Conservation (phyloP, 2,797 vertebrate genomes). For the Hyperoplus immaculatus region DNA sequence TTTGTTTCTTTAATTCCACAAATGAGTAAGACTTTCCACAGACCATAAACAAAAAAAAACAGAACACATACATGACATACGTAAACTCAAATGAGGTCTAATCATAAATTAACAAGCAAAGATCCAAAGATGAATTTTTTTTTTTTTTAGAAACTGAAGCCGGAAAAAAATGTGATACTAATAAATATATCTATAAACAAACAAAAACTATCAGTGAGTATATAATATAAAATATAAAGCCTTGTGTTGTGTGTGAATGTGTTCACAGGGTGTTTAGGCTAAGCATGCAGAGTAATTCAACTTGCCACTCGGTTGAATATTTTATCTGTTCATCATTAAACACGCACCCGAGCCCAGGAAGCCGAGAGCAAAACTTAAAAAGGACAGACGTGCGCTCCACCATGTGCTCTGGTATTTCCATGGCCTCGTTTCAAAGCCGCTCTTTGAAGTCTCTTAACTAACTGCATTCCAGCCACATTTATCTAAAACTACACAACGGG, state of each 20-base stretch:
- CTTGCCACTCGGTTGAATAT: conserved; percentile 75
- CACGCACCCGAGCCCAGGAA: conserved; percentile 66
- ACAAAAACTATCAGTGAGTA: too few relatives aligned
- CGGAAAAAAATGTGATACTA: too few relatives aligned
- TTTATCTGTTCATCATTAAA: conserved; percentile 83
- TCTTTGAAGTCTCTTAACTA: conserved; percentile 77
- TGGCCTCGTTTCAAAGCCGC: conserved; percentile 72
- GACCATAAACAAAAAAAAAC: too few relatives aligned
- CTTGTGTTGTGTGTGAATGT: conserved; percentile 7
- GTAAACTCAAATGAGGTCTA: too few relatives aligned
- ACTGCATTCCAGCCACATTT: conserved; percentile 54
- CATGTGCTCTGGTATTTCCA: conserved; percentile 66
- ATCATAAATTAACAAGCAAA: too few relatives aligned
- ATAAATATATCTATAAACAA: too few relatives aligned
- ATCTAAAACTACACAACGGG: conserved; percentile 60
- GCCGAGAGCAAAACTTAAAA: conserved; percentile 69
- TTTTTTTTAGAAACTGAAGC: too few relatives aligned
- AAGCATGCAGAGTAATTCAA: conserved; percentile 48
- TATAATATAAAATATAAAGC: too few relatives aligned
- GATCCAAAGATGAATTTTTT: too few relatives aligned
- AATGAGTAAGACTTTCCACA: too few relatives aligned
- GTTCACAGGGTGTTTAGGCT: conserved; percentile 25
- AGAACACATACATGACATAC: too few relatives aligned
- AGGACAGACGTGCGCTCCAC: conserved; percentile 65
- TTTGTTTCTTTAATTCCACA: too few relatives aligned